phyloP scores from a whole-genome alignment of 2,888 invertebrate genomes.

The Thecocarcelia acutangulata region DNA sequence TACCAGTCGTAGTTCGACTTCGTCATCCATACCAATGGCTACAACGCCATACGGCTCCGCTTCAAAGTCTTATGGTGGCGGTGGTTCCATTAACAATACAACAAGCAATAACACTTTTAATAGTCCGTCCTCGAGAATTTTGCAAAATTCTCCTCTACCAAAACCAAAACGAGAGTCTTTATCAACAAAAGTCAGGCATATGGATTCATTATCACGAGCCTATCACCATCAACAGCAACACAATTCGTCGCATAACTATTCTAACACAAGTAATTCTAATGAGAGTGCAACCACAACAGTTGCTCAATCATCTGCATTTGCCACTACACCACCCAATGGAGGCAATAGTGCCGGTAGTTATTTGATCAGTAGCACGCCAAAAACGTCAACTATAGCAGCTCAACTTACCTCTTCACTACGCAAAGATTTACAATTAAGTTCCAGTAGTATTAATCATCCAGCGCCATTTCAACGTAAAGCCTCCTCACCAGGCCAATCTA shows the following conservation, averaged over 20 bases:
- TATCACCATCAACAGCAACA: constrained; percentile 72
- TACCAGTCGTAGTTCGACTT: constrained; percentile 79
- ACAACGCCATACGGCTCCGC: constrained; percentile 77
- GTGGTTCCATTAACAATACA: constrained; percentile 62
- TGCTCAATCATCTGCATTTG: constrained; percentile 36
- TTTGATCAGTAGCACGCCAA: constrained; percentile 71
- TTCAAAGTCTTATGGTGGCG: constrained; percentile 71
- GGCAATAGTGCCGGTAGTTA: constrained; percentile 62
- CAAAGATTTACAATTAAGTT: constrained; percentile 76
- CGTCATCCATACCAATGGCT: constrained; percentile 80
- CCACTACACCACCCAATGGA: constrained; percentile 55
- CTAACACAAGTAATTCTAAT: constrained; percentile 56
- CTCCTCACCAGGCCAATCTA: constrained; percentile 48
- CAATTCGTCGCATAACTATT: constrained; percentile 53
- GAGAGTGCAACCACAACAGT: constrained; percentile 56
- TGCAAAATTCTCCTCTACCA: constrained; percentile 80
- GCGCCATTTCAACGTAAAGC: constrained; percentile 64
- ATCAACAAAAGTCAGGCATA: constrained; percentile 82
- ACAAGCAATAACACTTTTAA: constrained; percentile 63
- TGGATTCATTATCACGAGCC: constrained; percentile 82
- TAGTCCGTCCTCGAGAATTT: constrained; percentile 78
- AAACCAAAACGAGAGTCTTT: constrained; percentile 82
- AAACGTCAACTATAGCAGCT: constrained; percentile 73
- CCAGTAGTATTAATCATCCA: constrained; percentile 71
- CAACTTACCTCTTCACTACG: constrained; percentile 77